Base-by-base conservation (phyloP, 2,797 vertebrate species). In the Phataginus tetradactyla region DNA sequence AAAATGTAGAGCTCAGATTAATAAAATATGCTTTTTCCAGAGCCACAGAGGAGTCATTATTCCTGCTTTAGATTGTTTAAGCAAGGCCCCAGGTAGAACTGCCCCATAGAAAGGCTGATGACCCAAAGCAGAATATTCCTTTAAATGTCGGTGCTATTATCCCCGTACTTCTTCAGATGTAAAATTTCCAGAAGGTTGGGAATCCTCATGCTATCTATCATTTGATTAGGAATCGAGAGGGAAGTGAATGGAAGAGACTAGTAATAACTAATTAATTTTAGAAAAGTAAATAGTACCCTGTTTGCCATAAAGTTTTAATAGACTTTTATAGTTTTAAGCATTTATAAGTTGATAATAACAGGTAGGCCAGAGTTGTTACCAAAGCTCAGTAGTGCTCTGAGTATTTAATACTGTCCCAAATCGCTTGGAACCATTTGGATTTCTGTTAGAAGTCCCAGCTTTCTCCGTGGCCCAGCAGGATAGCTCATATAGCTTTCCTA, bases 401-500 rank as follows among this genome's bases (percentile, higher is more conserved):
- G 25, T 79, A 12, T 69, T 59, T 78, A 83, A 95, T n/a, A 25
- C 64, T 86, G 42, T 53, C 37, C 42, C 29, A 51, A 34, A 90
- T 72, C 51, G 25, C 42, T 75, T 77, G 32, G 2, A 88, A 90
- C 21, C 18, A 45, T 59, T 79, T 78, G 66, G 63, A 88, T 86
- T 95, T 97, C 94, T 92, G 59, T 87, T 59, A 37, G 42, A 79
- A 83, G 69, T 78, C 91, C 75, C 37, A 64, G 74, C 37, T 80
- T 80, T 83, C 69, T 75, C 81, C 71, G 61, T 68, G 51, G 71
- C 68, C 91, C 88, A 61, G 66, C 51, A 49, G 66, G 42, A 57
- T 37, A 61, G 79, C 42, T 64, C 74, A 57, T 93, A 78, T 7
- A 95, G 75, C 84, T 96, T 94, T 63, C 49, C 79, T 97, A 97